Base-by-base conservation (phyloP, 2,797 vertebrate species). In the Rhabdomys pumilio region DNA sequence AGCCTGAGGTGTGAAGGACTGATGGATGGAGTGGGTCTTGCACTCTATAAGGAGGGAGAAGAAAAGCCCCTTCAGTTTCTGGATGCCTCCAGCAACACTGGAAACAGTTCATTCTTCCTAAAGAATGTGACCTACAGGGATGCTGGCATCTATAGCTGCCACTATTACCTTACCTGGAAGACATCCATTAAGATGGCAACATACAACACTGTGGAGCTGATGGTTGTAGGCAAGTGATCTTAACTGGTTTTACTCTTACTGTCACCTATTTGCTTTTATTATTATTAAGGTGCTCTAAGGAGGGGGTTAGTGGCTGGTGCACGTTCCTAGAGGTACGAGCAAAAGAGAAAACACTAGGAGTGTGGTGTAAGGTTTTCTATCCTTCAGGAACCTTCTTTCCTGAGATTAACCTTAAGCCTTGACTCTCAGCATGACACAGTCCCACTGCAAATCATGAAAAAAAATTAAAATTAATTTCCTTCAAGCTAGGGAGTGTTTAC, bases 151-250 rank as follows among this genome's bases (percentile, higher is more conserved):
- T 97, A 96, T 86, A 97, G 84, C 69, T 98, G 96, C 57, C 94
- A 80, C 55, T 90, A 93, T 95, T 79, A 76, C 38, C 91, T 97
- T 75, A 92, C 79, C 94, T 97, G 95, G 96, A 97, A 97, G 82
- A 97, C 88, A 12, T 98, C 94, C 44, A 86, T 96, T 95, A 96
- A 31, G 90, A 96, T 90, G 92, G 79, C 55, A 83, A 92, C 92
- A 67, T 92, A 96, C 73, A 94, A 95, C 59, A 86, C 84, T 19
- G 65, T 97, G 92, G 90, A 97, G 72, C 90, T 98, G 94, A 50
- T 94, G 88, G 75, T 95, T 97, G 82, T 97, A 97, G 97, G 97
- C 95, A 97, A 97, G 95, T 98, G 75, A 47, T 95, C 95, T 84
- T 50, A 89, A 89, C n/a, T 97, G 4, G 31, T 44, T 61, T 76